Percentiles rank a stretch among this genome's conserved stretches.
These are phyloP conservation scores for Orchesella flavescens DNA, from an alignment of 2,888 invertebrate genomes.

Conservation along the genomic window DNA sequence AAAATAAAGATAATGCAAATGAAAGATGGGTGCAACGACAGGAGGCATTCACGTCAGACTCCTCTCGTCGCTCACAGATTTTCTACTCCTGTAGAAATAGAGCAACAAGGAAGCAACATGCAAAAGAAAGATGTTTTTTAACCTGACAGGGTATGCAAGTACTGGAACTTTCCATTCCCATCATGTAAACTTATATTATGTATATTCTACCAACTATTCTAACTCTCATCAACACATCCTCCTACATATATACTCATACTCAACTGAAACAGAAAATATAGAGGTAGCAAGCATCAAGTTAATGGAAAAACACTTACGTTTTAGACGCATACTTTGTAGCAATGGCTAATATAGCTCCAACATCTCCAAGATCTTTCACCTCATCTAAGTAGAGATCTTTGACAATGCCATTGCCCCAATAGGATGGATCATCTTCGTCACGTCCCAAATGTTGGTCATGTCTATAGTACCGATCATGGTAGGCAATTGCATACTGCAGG, in stretches of 20 bases:
- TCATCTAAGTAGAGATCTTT: slow-evolving; percentile 60
- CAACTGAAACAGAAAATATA: background rate
- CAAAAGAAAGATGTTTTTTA: too few species aligned
- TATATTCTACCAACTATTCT: too few species aligned
- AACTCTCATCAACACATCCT: too few species aligned
- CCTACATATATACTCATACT: background rate
- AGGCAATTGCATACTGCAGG: slow-evolving; percentile 61
- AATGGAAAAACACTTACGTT: slow-evolving; percentile 60
- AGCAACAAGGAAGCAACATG: too few species aligned
- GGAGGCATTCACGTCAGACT: background rate
- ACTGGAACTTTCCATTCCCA: too few species aligned
- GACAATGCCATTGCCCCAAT: slow-evolving; percentile 71
- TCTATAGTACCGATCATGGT: slow-evolving; percentile 60
- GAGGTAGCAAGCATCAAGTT: too few species aligned
- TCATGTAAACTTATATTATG: too few species aligned
- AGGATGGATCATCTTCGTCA: slow-evolving; percentile 70
- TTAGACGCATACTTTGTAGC: slow-evolving; percentile 65
- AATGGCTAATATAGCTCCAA: slow-evolving; percentile 66
- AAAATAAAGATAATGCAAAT: slow-evolving; percentile 23
- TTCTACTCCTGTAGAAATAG: too few species aligned
- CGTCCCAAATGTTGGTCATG: slow-evolving; percentile 64
- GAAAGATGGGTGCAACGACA: background rate
- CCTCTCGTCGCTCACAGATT: too few species aligned
- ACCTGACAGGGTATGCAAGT: too few species aligned
- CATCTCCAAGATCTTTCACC: slow-evolving; percentile 58